Evolutionary conservation across 92 coral and sea anemone genomes (phyloP).

Genomic region (Porites cylindrica): DNA sequence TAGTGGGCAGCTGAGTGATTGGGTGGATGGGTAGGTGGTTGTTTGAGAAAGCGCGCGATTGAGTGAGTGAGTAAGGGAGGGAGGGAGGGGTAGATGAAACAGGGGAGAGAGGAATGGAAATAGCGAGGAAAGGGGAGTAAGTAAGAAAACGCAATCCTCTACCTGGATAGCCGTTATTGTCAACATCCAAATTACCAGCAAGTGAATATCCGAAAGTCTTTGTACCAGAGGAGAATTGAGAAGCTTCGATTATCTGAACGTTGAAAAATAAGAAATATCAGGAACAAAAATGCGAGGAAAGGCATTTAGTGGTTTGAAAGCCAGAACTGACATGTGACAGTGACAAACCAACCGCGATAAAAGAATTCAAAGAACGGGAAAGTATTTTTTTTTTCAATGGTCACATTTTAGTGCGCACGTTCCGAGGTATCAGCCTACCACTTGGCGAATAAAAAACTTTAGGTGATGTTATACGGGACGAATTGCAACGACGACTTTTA

Average conservation of each 20-base stretch:
- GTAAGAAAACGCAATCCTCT: not conserved
- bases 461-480: no score
- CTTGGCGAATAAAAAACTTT: no score
- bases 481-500: no score
- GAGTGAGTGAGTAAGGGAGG: not conserved
- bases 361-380: no score
- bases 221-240: conserved; percentile 41
- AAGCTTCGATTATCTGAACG: conserved; percentile 73
- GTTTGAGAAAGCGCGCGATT: not conserved
- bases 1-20: not conserved
- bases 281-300: not conserved
- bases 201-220: conserved; percentile 84
- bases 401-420: no score
- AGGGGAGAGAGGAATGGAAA: not conserved
- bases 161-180: conserved; percentile 88
- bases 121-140: not conserved
- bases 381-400: no score
- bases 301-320: not conserved
- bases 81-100: not conserved
- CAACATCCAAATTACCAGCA: conserved; percentile 79
- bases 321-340: not conserved
- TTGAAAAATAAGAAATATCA: not conserved
- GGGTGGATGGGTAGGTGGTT: not conserved
- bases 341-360: no score
- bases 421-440: no score